phyloP scores from a whole-genome alignment of 1,140 invertebrate species.

The Drosophila malerkotliana region DNA sequence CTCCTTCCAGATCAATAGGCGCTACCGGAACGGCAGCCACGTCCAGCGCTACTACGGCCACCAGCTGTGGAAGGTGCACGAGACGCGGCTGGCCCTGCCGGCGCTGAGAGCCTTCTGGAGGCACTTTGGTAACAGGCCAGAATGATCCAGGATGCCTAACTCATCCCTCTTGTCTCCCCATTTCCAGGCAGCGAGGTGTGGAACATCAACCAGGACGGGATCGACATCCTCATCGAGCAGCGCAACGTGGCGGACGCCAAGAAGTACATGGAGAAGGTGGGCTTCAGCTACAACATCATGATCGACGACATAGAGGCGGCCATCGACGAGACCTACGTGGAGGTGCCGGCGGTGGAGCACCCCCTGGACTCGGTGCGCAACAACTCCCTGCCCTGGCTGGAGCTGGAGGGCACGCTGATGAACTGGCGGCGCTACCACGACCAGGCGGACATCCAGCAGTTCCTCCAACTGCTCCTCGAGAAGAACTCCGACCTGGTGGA shows the following conservation, averaged over 20 bases:
- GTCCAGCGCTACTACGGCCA: constrained; percentile 67
- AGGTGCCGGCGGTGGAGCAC: constrained; percentile 85
- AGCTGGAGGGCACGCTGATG: constrained; percentile 86
- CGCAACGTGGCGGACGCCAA: constrained; percentile 85
- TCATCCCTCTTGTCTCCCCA: neutral
- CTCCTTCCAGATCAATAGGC: constrained; percentile 76
- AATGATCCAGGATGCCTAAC: too few relatives aligned
- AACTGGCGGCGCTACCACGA: constrained; percentile 90
- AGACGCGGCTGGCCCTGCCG: constrained; percentile 51
- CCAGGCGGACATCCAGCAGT: constrained; percentile 87
- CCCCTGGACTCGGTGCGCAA: constrained; percentile 67
- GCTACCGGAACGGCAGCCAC: constrained; percentile 60
- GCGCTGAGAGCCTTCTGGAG: constrained; percentile 52
- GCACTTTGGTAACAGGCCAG: constrained; percentile 57
- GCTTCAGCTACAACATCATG: constrained; percentile 88
- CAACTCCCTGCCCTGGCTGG: constrained; percentile 66
- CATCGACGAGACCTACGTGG: constrained; percentile 91
- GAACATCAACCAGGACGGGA: constrained; percentile 82
- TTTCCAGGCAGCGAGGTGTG: constrained; percentile 75
- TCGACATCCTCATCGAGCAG: constrained; percentile 86
- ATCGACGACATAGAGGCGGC: constrained; percentile 90
- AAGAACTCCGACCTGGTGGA: constrained; percentile 87
- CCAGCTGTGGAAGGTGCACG: constrained; percentile 78
- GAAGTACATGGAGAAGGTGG: constrained; percentile 85
- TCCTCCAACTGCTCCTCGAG: constrained; percentile 88